These are phyloP conservation scores for Parnassius smintheus DNA, from an alignment of 2,888 invertebrate species.

Conservation along the genomic window DNA sequence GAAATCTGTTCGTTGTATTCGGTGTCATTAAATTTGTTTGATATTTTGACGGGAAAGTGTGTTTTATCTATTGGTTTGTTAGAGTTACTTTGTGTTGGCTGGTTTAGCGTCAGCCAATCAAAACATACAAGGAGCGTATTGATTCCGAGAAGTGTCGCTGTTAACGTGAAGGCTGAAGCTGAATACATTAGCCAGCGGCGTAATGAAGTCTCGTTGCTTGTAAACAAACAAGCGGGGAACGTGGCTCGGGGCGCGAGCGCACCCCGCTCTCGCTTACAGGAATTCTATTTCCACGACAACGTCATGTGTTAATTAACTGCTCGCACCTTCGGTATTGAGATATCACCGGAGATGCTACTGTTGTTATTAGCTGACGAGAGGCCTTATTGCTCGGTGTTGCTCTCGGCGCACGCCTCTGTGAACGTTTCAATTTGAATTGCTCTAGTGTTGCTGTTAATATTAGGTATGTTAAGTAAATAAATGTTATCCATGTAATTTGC, in stretches of 20 bases:
- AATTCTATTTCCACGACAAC: conserved; percentile 80
- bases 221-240: conserved; percentile 70
- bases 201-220: conserved; percentile 81
- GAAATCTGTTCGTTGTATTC: conserved; percentile 80
- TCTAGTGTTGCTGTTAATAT: conserved; percentile 7
- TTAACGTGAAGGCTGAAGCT: conserved; percentile 81
- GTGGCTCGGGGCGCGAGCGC: conserved; percentile 64
- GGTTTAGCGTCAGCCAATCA: conserved; percentile 69
- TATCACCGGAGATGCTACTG: conserved; percentile 72
- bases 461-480: too few relatives aligned
- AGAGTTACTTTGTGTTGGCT: conserved; percentile 54
- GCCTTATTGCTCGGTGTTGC: conserved; percentile 71
- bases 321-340: conserved; percentile 80
- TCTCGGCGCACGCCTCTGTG: conserved; percentile 35
- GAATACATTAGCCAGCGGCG: conserved; percentile 81
- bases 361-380: conserved; percentile 75
- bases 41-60: conserved; percentile 50
- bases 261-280: conserved; percentile 67
- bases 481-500: too few relatives aligned
- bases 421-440: conserved; percentile 19
- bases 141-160: conserved; percentile 82
- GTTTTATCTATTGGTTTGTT: conserved; percentile 53
- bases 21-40: conserved; percentile 71
- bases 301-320: conserved; percentile 79
- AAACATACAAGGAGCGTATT: conserved; percentile 82